Conservation (phyloP, 2,113 vertebrate species). For the Dipodomys spectabilis region DNA sequence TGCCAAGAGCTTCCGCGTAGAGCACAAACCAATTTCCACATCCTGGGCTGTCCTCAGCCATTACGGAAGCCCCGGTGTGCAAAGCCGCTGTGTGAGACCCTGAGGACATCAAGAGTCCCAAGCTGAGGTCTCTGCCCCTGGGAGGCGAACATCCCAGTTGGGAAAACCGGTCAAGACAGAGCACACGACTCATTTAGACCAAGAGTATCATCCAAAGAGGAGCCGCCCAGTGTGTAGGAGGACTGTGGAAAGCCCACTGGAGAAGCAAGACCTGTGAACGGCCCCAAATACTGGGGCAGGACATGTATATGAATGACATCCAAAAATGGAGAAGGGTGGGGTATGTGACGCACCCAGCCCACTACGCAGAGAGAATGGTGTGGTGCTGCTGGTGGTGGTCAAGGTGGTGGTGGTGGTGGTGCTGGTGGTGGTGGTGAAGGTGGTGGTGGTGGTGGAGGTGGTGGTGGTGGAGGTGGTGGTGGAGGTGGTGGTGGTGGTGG, state of each 20-base stretch:
- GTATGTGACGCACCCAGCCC: too few species aligned
- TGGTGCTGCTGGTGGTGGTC: too few species aligned
- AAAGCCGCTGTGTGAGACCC: not conserved
- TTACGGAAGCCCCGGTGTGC: not conserved
- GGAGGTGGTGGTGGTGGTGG: too few species aligned
- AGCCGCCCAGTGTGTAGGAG: not conserved
- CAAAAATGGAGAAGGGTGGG: not conserved
- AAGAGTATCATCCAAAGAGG: not conserved
- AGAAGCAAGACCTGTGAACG: not conserved
- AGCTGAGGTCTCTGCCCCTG: not conserved
- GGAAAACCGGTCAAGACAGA: not conserved
- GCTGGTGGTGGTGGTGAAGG: too few species aligned
- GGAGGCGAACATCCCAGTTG: not conserved
- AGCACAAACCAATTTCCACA: not conserved
- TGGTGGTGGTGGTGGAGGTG: too few species aligned
- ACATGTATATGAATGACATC: not conserved
- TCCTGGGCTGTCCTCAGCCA: not conserved
- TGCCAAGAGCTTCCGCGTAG: not conserved
- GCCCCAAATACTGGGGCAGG: not conserved
- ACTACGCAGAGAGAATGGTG: not conserved
- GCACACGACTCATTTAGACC: not conserved
- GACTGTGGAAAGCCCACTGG: not conserved
- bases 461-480: too few species aligned
- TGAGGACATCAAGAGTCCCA: not conserved
- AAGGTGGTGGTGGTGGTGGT: too few species aligned